Evolutionary conservation across 2,113 vertebrate genomes (phyloP).

Genomic region (Vireo altiloquus): DNA sequence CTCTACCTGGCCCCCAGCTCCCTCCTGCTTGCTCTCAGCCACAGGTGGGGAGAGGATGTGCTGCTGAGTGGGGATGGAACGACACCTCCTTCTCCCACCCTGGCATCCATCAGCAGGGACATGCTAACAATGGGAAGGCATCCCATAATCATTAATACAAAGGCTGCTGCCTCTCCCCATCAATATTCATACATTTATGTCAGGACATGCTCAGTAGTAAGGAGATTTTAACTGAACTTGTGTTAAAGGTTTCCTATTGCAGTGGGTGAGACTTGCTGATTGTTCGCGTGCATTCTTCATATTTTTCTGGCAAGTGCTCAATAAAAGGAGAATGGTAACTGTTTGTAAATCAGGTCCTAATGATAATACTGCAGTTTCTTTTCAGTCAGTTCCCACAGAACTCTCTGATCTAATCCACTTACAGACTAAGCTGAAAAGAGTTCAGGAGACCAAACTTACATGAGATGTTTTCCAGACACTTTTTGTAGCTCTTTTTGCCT

Average conservation of each 20-base stretch:
- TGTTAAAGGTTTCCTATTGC: not conserved
- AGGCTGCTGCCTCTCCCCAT: not conserved
- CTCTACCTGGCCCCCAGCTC: not conserved
- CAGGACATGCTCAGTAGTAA: not conserved
- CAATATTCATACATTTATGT: not conserved
- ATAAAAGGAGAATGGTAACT: accelerated
- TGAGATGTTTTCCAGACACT: not conserved
- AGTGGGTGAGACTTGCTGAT: not conserved
- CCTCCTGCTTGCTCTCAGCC: not conserved
- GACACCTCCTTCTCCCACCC: accelerated
- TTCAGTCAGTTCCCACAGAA: not conserved
- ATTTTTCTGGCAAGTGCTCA: not conserved
- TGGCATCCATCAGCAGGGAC: not conserved
- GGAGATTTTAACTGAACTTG: not conserved
- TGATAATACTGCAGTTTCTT: not conserved
- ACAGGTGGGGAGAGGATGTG: not conserved
- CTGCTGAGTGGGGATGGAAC: accelerated
- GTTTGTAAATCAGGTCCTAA: not conserved
- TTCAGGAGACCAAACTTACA: not conserved
- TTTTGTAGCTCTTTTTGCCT: not conserved
- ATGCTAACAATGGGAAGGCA: not conserved
- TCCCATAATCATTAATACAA: not conserved
- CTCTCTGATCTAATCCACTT: not conserved
- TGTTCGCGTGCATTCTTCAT: accelerated
- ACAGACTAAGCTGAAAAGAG: not conserved